These are phyloP conservation scores for Epistrophella euchroma DNA, from an alignment of 2,888 invertebrate species.

Conservation along the genomic window DNA sequence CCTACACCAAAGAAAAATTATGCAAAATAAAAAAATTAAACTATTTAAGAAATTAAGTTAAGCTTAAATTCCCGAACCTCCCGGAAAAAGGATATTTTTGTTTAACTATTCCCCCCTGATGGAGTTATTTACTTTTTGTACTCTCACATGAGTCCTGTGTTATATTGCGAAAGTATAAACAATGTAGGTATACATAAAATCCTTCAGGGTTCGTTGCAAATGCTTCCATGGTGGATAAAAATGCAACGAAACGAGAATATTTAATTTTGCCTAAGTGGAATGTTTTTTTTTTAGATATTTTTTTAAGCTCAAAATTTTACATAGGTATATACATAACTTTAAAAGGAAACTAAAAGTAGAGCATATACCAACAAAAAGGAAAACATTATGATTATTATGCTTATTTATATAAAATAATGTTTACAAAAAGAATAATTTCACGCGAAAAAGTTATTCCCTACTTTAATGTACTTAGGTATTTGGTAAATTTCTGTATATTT, in stretches of 20 bases:
- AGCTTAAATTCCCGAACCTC: slow-evolving; percentile 36
- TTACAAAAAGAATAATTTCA: not conserved
- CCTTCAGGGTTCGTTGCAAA: slow-evolving; percentile 6
- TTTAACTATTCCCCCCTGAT: slow-evolving; percentile 18
- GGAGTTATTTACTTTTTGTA: slow-evolving; percentile 43
- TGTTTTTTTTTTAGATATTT: slow-evolving; percentile 43
- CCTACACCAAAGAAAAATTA: not conserved
- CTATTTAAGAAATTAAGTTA: slow-evolving; percentile 38
- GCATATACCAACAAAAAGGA: not conserved
- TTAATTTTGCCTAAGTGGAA: slow-evolving; percentile 61
- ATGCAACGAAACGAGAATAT: slow-evolving; percentile 67
- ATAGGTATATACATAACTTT: not conserved
- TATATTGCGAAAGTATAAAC: not conserved
- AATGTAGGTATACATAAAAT: not conserved
- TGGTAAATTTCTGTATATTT: not conserved
- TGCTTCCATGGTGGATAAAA: slow-evolving; percentile 28
- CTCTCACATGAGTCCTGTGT: slow-evolving; percentile 3
- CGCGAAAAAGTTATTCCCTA: not conserved
- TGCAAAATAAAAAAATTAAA: not conserved
- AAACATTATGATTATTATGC: not conserved
- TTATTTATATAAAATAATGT: not conserved
- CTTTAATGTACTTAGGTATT: not conserved
- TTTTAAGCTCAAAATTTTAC: slow-evolving; percentile 25
- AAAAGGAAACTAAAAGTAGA: slow-evolving; percentile 30
- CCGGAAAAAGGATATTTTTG: slow-evolving; percentile 50